Conservation (phyloP, 2,113 vertebrate species). For the Glaucidium brasilianum region DNA sequence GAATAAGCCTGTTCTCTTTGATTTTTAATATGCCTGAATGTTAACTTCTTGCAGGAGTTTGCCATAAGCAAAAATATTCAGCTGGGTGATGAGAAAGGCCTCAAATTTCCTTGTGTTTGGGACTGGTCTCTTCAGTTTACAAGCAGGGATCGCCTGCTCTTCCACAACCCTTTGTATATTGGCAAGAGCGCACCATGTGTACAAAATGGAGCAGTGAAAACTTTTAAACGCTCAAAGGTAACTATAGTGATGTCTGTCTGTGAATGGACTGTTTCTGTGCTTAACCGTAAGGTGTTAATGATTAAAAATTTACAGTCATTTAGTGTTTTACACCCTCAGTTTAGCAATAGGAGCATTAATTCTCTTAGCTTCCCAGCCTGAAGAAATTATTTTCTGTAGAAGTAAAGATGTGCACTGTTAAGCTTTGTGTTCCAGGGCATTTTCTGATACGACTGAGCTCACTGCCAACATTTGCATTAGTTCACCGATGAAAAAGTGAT, state of each 20-base stretch:
- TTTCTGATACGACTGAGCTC: not conserved
- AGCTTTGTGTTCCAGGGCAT: not conserved
- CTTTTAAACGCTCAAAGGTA: constrained; percentile 91
- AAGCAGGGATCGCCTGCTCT: constrained; percentile 86
- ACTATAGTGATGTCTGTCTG: not conserved
- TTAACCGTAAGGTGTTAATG: not conserved
- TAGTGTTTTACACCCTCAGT: not conserved
- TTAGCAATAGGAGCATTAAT: not conserved
- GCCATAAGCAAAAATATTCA: constrained; percentile 91
- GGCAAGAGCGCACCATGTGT: constrained; percentile 85
- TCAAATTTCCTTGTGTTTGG: constrained; percentile 92
- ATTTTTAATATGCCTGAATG: not conserved
- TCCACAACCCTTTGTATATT: constrained; percentile 92
- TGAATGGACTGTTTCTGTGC: not conserved
- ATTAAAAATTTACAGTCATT: not conserved
- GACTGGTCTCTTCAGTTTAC: constrained; percentile 95
- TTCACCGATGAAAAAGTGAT: not conserved
- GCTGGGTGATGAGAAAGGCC: constrained; percentile 83
- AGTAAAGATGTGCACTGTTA: not conserved
- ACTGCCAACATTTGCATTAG: not conserved
- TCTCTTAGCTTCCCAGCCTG: not conserved
- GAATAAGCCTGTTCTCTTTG: not conserved
- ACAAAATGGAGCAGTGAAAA: constrained; percentile 83
- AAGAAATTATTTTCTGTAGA: not conserved
- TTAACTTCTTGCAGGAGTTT: constrained; percentile 84